phyloP scores from a whole-genome alignment of 2,113 vertebrate genomes.

The Pseudorectes ferrugineus region DNA sequence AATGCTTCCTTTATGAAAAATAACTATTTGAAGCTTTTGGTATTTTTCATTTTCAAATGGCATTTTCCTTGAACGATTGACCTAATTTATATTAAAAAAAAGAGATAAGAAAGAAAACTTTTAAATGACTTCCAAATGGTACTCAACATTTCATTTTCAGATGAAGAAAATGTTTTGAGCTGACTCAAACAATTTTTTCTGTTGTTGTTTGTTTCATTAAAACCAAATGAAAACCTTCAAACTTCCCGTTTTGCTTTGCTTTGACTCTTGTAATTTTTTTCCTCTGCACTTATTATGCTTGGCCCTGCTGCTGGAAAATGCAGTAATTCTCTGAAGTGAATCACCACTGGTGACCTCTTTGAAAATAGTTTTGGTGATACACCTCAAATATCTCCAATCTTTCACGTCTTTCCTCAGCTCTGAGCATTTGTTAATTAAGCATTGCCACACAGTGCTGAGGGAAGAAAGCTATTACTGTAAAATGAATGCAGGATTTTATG shows the following conservation, averaged over 20 bases:
- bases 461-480: not conserved
- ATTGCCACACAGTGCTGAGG: not conserved
- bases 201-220: slow-evolving; percentile 26
- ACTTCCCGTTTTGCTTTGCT: not conserved
- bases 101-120: not conserved
- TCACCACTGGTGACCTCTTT: slow-evolving; percentile 55
- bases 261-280: not conserved
- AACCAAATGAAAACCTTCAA: slow-evolving; percentile 36
- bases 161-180: not conserved
- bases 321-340: slow-evolving; percentile 44
- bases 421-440: slow-evolving; percentile 40
- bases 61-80: not conserved
- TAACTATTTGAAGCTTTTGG: not conserved
- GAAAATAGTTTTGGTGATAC: slow-evolving; percentile 46
- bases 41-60: not conserved
- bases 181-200: not conserved
- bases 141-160: not conserved
- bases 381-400: slow-evolving; percentile 21
- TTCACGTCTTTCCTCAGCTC: slow-evolving; percentile 36
- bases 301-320: slow-evolving; percentile 40
- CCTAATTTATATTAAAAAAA: not conserved
- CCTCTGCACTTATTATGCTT: slow-evolving; percentile 24
- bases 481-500: not conserved
- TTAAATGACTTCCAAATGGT: slow-evolving; percentile 1
- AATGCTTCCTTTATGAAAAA: not conserved